These are phyloP conservation scores for Argyrosomus japonicus DNA, from an alignment of 2,113 vertebrate species.

Conservation along the genomic window DNA sequence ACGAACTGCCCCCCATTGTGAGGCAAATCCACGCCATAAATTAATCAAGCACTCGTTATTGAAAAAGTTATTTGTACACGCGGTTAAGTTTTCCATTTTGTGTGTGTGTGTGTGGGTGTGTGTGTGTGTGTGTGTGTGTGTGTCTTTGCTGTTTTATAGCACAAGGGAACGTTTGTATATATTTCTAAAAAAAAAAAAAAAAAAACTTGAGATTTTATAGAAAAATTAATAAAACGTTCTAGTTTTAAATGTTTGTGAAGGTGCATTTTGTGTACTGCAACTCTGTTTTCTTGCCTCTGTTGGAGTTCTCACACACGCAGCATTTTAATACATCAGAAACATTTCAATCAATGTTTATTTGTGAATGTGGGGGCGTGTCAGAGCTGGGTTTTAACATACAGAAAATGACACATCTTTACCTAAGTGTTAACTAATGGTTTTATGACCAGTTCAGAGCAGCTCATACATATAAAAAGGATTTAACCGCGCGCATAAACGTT, in stretches of 20 bases:
- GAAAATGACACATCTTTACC: background rate
- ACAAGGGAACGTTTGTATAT: constrained; percentile 84
- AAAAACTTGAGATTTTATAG: constrained; percentile 90
- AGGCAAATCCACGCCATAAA: constrained; percentile 89
- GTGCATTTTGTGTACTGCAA: constrained; percentile 22
- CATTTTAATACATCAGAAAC: constrained; percentile 5
- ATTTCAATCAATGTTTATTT: background rate
- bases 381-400: constrained; percentile 5
- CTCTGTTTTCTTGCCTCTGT: constrained; percentile 23
- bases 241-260: constrained; percentile 84
- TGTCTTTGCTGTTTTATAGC: constrained; percentile 80
- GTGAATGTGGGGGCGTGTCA: constrained; percentile 9
- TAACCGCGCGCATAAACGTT: background rate
- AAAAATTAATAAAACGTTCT: constrained; percentile 92
- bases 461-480: constrained; percentile 5
- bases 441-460: background rate
- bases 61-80: constrained; percentile 86
- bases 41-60: constrained; percentile 88
- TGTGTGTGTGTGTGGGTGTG: constrained; percentile 26
- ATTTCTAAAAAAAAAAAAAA: constrained; percentile 84
- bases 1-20: constrained; percentile 88
- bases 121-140: constrained; percentile 25
- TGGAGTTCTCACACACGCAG: background rate
- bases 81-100: constrained; percentile 78
- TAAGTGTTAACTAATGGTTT: background rate